Percentiles rank a stretch among this genome's conserved stretches.
These are phyloP conservation scores for Bufo bufo DNA, from an alignment of 2,113 vertebrate species.

Conservation along the genomic window DNA sequence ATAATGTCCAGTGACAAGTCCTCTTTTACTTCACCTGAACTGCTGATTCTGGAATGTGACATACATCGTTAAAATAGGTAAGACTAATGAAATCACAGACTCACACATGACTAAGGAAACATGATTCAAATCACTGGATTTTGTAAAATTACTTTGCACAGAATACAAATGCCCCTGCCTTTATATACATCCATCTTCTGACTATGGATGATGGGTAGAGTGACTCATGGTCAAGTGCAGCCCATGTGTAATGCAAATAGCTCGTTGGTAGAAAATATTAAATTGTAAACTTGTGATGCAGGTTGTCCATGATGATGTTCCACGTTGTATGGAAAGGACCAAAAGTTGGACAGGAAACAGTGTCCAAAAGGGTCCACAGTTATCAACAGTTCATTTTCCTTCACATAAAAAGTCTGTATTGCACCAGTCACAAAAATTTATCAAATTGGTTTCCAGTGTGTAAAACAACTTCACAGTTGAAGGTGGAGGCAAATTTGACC, in stretches of 20 bases:
- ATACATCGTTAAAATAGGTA: neutral
- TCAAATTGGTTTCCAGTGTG: constrained; percentile 8
- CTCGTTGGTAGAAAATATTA: neutral
- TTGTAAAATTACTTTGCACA: neutral
- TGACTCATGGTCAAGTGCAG: neutral
- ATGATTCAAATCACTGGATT: constrained; percentile 12
- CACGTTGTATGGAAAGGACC: neutral
- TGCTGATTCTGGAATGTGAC: neutral
- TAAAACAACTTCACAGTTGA: neutral
- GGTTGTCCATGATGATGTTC: neutral
- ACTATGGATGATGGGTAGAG: neutral
- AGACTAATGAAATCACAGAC: neutral
- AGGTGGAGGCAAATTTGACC: constrained; percentile 26
- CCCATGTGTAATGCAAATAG: neutral
- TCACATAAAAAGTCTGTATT: constrained; percentile 15
- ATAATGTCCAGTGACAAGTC: neutral
- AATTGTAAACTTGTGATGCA: constrained; percentile 12
- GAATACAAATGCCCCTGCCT: neutral
- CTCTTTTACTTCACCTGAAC: neutral
- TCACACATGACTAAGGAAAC: constrained; percentile 12
- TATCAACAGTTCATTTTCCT: neutral
- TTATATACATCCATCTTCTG: neutral
- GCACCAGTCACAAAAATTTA: neutral
- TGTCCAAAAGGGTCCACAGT: neutral
- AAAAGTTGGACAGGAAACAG: neutral